phyloP scores from a whole-genome alignment of 2,113 vertebrate genomes.

The Galeopterus variegatus region DNA sequence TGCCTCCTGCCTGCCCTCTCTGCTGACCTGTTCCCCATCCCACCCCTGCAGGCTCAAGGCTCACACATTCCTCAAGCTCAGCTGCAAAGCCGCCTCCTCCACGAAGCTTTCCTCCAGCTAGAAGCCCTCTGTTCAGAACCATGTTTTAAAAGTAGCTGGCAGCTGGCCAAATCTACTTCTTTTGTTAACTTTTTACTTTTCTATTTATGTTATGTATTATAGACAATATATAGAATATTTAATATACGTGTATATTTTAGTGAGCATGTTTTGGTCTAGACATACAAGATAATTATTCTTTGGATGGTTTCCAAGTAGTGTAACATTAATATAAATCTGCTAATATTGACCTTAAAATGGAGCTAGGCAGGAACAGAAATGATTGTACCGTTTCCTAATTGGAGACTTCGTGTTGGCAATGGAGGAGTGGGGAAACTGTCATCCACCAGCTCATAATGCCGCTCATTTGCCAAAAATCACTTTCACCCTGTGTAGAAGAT shows the following conservation, averaged over 20 bases:
- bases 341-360: background rate
- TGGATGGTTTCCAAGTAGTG: constrained; percentile 44
- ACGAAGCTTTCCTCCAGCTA: background rate
- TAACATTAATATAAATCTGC: background rate
- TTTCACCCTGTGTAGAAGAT: background rate
- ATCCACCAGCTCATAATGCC: background rate
- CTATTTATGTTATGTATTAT: background rate
- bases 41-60: background rate
- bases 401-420: background rate
- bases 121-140: too few species aligned
- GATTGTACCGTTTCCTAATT: background rate
- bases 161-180: background rate
- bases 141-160: background rate
- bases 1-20: accelerated
- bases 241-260: background rate
- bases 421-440: background rate
- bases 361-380: background rate
- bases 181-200: constrained; percentile 52
- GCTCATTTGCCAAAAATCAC: background rate
- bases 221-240: background rate
- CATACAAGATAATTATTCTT: constrained; percentile 23
- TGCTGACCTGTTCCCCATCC: background rate
- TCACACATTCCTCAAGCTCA: background rate
- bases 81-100: background rate
- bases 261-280: constrained; percentile 23